A percentile compares a stretch with the other conserved stretches of the same genome.
Conservation (phyloP, 1,140 invertebrate species). For the Helicorthomorpha holstii region DNA sequence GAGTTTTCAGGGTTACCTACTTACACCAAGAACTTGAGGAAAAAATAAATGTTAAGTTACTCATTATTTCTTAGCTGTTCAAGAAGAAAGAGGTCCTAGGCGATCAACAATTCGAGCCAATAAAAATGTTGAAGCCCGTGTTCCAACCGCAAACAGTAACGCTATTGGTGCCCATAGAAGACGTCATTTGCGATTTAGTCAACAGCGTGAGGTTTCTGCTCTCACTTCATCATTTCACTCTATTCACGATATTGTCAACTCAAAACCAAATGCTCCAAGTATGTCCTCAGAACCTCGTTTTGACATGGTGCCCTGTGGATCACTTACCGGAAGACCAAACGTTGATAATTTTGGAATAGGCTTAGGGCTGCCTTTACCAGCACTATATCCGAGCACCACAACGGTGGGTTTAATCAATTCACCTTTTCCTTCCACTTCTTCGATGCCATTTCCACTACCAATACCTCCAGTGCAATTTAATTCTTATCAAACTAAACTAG, state of each 20-base stretch:
- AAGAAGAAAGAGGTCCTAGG: constrained; percentile 58
- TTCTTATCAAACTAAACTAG: not conserved
- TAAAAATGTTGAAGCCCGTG: not conserved
- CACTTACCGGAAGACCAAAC: not conserved
- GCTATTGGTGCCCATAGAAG: not conserved
- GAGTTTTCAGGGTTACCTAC: too few species aligned
- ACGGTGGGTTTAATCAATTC: not conserved
- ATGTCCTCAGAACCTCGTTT: not conserved
- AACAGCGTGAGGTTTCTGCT: not conserved
- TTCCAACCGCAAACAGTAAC: not conserved
- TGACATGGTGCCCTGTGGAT: not conserved
- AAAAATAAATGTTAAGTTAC: too few species aligned
- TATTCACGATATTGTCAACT: not conserved
- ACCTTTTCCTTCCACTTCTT: not conserved
- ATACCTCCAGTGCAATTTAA: not conserved
- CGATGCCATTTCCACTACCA: not conserved
- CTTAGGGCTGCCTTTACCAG: not conserved
- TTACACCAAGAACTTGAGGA: too few species aligned
- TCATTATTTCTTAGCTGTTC: too few species aligned
- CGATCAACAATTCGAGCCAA: not conserved
- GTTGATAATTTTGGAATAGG: not conserved
- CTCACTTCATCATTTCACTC: not conserved
- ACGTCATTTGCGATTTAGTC: not conserved
- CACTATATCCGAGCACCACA: not conserved
- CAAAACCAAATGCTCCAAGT: not conserved